Evolutionary conservation across 1,140 invertebrate species (phyloP), one percentile per base, ranked within the genome.

Genomic region (Caenorhabditis latens): DNA sequence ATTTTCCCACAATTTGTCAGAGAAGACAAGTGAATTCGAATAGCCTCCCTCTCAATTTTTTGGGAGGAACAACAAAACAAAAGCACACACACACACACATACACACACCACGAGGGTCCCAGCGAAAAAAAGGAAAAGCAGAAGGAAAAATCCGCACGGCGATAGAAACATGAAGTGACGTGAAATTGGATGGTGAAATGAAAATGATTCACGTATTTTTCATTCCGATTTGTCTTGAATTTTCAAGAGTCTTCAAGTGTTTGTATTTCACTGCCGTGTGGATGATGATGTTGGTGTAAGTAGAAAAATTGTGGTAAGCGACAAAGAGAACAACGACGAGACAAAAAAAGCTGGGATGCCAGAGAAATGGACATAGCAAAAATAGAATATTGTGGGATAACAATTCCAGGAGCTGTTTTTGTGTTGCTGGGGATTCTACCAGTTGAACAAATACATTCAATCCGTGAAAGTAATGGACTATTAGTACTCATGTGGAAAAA

Each of bases 11-110:
- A 50, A 79, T 79, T 79, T 79, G 46, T 79, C 71, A 50, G 43
- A 79, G 46, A 50, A 79, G 71, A 50, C 43, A 79, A 79, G 46
- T 50, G 71, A 50, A 79, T 79, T 79, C 71, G 71, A 79, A 79
- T 50, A 50, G 71, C 71, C 19, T 42, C n/a, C 40, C 43, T 50
- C 71, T 50, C 32, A 16, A 14, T 50, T 63, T 50, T 50, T 32
- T 50, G 13, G 71, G 46, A 79, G 46, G 46, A 79, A 48, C 43
- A 46, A 43, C 40, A 63, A 79, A 79, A 79, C 71, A 79, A 79
- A 79, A 79, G 71, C 71, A 40, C 71, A 79, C 46, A 71, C 71
- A 40, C 71, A 79, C 46, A 71, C 19, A 61, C 19, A 58, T 19
- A 58, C n/a, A 61, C 65, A 71, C 46, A 79, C 71, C 71, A 79